Evolutionary conservation across 2,888 invertebrate genomes (phyloP).

Genomic region (Zaprionus obscuricornis): DNA sequence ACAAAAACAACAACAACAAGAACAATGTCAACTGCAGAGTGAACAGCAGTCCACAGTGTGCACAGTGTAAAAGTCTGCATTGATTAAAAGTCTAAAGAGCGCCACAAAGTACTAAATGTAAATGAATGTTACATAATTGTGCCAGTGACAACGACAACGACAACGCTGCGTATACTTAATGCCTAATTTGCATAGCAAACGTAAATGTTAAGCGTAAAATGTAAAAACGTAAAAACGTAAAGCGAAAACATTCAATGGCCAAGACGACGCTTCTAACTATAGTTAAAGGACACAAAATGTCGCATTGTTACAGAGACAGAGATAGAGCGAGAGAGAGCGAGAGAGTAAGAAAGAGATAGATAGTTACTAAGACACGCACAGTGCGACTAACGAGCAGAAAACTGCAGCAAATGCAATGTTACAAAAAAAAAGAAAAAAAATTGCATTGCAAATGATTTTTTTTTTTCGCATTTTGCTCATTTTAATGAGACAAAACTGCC

Average conservation of each 20-base stretch:
- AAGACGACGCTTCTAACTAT: conserved; percentile 57
- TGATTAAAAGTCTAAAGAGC: conserved; percentile 56
- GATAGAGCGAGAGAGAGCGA: no score
- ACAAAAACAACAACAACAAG: conserved; percentile 6
- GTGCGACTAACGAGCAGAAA: no score
- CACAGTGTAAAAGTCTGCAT: conserved; percentile 50
- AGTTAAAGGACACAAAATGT: conserved; percentile 70
- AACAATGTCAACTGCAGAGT: background rate
- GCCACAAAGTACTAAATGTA: conserved; percentile 48
- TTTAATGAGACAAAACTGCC: conserved; percentile 64
- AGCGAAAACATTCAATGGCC: conserved; percentile 11
- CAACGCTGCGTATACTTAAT: conserved; percentile 68
- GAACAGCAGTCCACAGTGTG: conserved; percentile 7
- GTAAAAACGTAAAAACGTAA: conserved; percentile 23
- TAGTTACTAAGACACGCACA: no score
- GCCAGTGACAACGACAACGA: conserved; percentile 18
- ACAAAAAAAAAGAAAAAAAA: conserved; percentile 22
- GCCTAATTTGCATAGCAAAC: conserved; percentile 53
- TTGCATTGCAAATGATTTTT: conserved; percentile 49
- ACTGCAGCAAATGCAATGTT: no score
- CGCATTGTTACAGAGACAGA: no score
- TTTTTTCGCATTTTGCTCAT: conserved; percentile 46
- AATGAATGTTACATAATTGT: conserved; percentile 70
- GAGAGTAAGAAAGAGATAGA: no score
- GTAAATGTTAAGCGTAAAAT: no score